Conservation (phyloP, 2,888 invertebrate species). For the Sinhomidia bicolor region DNA sequence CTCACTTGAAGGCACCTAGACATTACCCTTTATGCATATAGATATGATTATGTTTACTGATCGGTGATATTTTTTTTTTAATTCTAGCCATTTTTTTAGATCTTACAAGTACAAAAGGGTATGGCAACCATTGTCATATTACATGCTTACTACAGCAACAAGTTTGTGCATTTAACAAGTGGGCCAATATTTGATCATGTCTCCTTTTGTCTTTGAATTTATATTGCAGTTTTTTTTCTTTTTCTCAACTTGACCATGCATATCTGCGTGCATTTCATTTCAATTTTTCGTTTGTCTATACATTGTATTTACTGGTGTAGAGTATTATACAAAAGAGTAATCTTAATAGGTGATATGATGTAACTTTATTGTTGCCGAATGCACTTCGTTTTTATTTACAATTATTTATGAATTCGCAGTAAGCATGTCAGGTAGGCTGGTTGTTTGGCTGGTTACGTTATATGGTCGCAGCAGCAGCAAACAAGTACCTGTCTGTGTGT, state of each 20-base stretch:
- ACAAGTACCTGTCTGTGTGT: conserved; percentile 36
- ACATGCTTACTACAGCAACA: background rate
- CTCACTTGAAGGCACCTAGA: too few species aligned
- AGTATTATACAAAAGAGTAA: conserved; percentile 10
- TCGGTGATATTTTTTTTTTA: too few species aligned
- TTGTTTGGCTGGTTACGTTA: background rate
- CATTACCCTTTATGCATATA: too few species aligned
- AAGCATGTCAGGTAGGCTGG: conserved; percentile 34
- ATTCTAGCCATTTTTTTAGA: too few species aligned
- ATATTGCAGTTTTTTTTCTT: conserved; percentile 35
- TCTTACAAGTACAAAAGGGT: background rate
- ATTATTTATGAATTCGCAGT: conserved; percentile 30
- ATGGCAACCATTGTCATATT: background rate
- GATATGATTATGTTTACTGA: too few species aligned
- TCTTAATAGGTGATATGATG: conserved; percentile 11
- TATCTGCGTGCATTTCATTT: background rate
- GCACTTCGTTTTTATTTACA: conserved; percentile 4
- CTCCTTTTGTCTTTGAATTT: conserved; percentile 19
- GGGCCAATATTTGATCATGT: conserved; percentile 28
- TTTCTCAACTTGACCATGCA: conserved; percentile 37
- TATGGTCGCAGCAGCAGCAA: background rate
- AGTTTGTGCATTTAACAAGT: conserved; percentile 7
- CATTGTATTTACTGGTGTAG: background rate
- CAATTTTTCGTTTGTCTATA: background rate
- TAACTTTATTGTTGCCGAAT: conserved; percentile 39